A percentile compares a stretch with the other conserved stretches of the same genome.
phyloP scores from a whole-genome alignment of 2,888 invertebrate species.

The Apamea crenata region DNA sequence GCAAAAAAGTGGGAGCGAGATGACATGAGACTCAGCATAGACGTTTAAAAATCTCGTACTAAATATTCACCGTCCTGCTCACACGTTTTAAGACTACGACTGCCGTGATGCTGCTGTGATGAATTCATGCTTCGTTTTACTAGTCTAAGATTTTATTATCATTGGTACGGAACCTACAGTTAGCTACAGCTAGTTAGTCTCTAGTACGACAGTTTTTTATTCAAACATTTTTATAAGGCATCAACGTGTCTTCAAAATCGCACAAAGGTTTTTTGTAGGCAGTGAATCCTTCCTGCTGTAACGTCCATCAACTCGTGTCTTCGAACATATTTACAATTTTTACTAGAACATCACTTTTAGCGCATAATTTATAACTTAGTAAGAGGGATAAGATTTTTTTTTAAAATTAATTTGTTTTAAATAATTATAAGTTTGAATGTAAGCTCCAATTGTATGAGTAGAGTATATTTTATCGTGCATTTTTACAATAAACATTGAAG shows the following conservation, averaged over 20 bases:
- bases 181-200: slow-evolving; percentile 21
- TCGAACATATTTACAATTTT: slow-evolving; percentile 45
- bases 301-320: slow-evolving; percentile 55
- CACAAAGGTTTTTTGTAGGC: slow-evolving; percentile 38
- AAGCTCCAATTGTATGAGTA: slow-evolving; percentile 48
- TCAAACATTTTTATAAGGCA: slow-evolving; percentile 15
- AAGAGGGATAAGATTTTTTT: slow-evolving; percentile 49
- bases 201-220: slow-evolving; percentile 21
- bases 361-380: slow-evolving; percentile 56
- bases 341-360: slow-evolving; percentile 55
- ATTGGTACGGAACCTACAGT: slow-evolving; percentile 21
- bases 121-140: slow-evolving; percentile 10
- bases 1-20: not conserved
- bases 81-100: not conserved
- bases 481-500: slow-evolving; percentile 61
- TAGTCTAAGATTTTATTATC: not conserved
- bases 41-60: not conserved
- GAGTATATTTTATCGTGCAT: slow-evolving; percentile 49
- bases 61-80: slow-evolving; percentile 10
- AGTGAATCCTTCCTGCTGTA: slow-evolving; percentile 18
- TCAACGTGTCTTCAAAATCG: slow-evolving; percentile 27
- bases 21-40: too few relatives aligned
- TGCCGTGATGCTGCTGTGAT: not conserved
- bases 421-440: slow-evolving; percentile 54
- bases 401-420: slow-evolving; percentile 51